Evolutionary conservation across 2,888 invertebrate genomes (phyloP), one percentile per base, ranked within the genome.

Genomic region (Schrankia costaestrigalis): DNA sequence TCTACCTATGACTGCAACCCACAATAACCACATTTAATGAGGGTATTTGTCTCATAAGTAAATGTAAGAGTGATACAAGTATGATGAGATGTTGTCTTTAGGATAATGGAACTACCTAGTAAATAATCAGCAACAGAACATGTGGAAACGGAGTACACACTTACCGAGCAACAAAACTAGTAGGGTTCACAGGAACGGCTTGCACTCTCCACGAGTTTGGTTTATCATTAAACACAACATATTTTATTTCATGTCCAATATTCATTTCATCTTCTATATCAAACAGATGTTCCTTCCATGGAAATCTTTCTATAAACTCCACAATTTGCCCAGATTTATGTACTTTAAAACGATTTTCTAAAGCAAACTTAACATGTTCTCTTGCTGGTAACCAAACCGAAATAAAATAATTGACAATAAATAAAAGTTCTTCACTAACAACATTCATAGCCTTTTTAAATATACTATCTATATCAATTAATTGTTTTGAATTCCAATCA

Each of bases 271-370:
- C 89, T 84, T 99, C 99, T 32, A 99, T 68, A 25, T 91, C 90
- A 59, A 92, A 92, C 27, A 98, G 85, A 76, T 98, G 98, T 34
- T 95, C 93, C 65, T 96, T 96, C 98, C 98, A 99, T 0, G 98
- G 97, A 60, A 93, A 93, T 2, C 91, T 84, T 32, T 91, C 90
- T 0, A 72, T 74, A 6, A 99, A 87, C 48, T 92, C 86, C 0
- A 99, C 76, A 27, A 99, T 96, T 78, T 95, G 90, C 0, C 98
- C 98, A 33, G 94, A 93, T 7, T 88, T 57, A 66, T 97, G 92
- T 0, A 95, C 85, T 59, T 92, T 63, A 34, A 89, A 90, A 14
- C 97, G 89, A 3, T 90, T 86, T 31, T 92, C 79, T 9, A 98
- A 67, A 0, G 97, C 92, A n/a, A 89, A 75, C 38, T 90, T 89